phyloP scores from a whole-genome alignment of 2,888 invertebrate species.

The Erebia aethiops region DNA sequence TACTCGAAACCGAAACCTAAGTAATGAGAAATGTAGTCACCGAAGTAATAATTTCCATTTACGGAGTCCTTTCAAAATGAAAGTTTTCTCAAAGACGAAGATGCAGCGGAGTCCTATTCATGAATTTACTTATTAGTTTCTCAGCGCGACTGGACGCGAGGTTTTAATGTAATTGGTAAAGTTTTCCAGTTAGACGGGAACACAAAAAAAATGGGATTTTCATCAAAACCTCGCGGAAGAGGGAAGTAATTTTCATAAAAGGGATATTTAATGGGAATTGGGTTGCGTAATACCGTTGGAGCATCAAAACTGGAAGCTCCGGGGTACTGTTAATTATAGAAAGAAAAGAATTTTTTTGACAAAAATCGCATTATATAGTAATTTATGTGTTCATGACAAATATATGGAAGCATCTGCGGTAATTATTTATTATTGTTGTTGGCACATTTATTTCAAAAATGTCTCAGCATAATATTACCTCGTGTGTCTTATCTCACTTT shows the following conservation, averaged over 20 bases:
- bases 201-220: slow-evolving; percentile 12
- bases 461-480: too few relatives aligned
- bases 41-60: slow-evolving; percentile 4
- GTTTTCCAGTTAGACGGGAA: slow-evolving; percentile 20
- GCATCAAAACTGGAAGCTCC: not conserved
- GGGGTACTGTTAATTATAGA: not conserved
- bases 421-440: too few relatives aligned
- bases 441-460: too few relatives aligned
- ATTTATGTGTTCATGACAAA: too few relatives aligned
- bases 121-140: slow-evolving; percentile 35
- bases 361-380: too few relatives aligned
- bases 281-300: not conserved
- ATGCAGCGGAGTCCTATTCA: slow-evolving; percentile 32
- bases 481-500: too few relatives aligned
- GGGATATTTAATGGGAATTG: slow-evolving; percentile 21
- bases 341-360: not conserved
- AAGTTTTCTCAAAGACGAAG: slow-evolving; percentile 21
- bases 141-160: slow-evolving; percentile 26
- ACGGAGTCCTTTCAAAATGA: slow-evolving; percentile 1
- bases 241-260: slow-evolving; percentile 18
- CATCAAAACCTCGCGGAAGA: slow-evolving; percentile 13
- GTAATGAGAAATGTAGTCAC: not conserved
- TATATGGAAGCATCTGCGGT: too few relatives aligned
- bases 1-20: not conserved
- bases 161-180: slow-evolving; percentile 37